Conservation (phyloP, 53 echinoderm and acorn worm species). For the Paracentrotus lividus region DNA sequence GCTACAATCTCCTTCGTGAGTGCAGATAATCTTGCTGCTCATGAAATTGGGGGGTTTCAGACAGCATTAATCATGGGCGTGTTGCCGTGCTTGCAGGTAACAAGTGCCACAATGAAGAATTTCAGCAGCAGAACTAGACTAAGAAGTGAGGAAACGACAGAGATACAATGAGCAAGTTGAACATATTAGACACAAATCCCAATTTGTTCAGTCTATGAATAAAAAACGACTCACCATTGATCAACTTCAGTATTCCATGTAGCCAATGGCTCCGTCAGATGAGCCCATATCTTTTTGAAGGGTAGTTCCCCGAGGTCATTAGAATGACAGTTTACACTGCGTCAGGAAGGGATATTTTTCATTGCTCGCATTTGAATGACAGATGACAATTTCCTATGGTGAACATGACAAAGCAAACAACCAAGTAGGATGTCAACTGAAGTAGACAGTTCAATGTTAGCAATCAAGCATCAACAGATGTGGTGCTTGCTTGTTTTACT, state of each 20-base stretch:
- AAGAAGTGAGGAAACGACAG: constrained; percentile 68
- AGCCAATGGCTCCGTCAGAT: constrained; percentile 68
- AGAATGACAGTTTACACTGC: constrained; percentile 51
- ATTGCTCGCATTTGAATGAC: constrained; percentile 21
- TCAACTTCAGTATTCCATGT: constrained; percentile 62
- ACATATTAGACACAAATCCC: constrained; percentile 48
- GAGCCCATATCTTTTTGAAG: constrained; percentile 76
- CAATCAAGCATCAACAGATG: constrained; percentile 67
- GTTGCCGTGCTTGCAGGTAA: constrained; percentile 73
- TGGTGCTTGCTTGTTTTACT: constrained; percentile 72
- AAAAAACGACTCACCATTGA: constrained; percentile 63
- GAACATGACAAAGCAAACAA: constrained; percentile 58
- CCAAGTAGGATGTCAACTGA: constrained; percentile 55
- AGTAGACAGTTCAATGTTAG: constrained; percentile 65
- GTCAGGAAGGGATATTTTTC: constrained; percentile 68
- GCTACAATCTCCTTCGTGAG: constrained; percentile 63
- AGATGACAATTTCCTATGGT: constrained; percentile 52
- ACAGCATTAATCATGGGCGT: constrained; percentile 63
- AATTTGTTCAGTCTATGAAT: constrained; percentile 66
- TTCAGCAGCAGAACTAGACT: constrained; percentile 51
- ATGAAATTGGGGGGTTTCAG: constrained; percentile 69
- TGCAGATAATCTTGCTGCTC: constrained; percentile 80
- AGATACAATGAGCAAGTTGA: constrained; percentile 68
- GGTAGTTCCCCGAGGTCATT: constrained; percentile 39
- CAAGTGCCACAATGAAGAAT: constrained; percentile 62